Evolutionary conservation across 2,797 vertebrate species (phyloP), one percentile per base, ranked within the genome.

Genomic region (Xenopus petersii): DNA sequence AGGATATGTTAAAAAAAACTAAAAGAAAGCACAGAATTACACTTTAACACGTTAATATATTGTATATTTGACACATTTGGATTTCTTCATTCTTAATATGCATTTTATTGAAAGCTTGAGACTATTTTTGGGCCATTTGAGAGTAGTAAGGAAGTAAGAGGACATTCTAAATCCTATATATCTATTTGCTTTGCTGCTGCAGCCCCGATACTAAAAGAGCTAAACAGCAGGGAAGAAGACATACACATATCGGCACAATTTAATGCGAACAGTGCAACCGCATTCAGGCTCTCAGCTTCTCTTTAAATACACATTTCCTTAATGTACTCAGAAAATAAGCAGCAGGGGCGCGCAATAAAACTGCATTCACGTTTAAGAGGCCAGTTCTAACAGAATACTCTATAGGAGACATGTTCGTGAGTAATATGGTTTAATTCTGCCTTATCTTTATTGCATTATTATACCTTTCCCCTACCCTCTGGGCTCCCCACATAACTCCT

Each of bases 281-380:
- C 54, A 21, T 49, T 58, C 11, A 10, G n/a, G 26, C 47, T 54
- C 58, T 74, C 73, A 74, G 73, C 73, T 62, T 46, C 30, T 74
- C 26, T 68, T 74, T 47, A 68, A 68, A 17, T 54, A 55, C 67
- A 67, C 64, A 60, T 60, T 26, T n/a, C 48, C 42, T 60, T 68
- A 54, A 42, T 68, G 30, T 62, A 48, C 58, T 24, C 58, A 51
- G 47, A 66, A 67, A 74, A 67, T 46, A 68, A 68, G 59, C 46
- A 46, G 73, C 58, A 55, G 51, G 21, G 26, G 67, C 36, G 59
- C 63, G 24, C 58, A 24, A 26, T 60, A 46, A 58, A 64, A 73
- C 51, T 49, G 46, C 54, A 59, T 30, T 58, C 24, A 55, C 64
- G 70, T 64, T 55, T 56, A 56, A 56, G 54, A 56, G 54, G 16